phyloP scores from a whole-genome alignment of 2,113 vertebrate genomes.

The Atrichornis clamosus region DNA sequence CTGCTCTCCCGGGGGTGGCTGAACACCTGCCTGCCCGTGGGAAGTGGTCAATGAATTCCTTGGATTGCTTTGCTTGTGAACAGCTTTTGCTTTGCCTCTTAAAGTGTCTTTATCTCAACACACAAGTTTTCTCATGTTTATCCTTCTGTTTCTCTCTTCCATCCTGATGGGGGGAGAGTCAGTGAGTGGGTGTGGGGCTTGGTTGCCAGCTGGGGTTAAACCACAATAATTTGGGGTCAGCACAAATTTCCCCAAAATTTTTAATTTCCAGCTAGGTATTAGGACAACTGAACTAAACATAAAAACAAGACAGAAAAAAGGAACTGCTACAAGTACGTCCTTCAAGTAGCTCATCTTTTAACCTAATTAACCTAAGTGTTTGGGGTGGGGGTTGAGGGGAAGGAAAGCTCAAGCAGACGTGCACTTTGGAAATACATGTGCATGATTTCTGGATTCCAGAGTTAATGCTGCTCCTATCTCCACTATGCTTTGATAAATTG shows the following conservation, averaged over 20 bases:
- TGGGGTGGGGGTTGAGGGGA: accelerated
- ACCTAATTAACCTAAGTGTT: neutral
- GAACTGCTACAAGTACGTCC: neutral
- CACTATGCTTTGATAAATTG: neutral
- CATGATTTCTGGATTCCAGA: neutral
- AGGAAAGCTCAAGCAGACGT: neutral
- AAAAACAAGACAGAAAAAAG: neutral
- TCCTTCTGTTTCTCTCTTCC: neutral
- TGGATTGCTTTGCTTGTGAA: neutral
- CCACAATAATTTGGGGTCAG: neutral
- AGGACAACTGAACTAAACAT: neutral
- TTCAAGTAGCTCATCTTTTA: neutral
- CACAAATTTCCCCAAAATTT: neutral
- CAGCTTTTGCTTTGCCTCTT: neutral
- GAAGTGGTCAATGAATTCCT: neutral
- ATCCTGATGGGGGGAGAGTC: neutral
- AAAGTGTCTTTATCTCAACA: neutral
- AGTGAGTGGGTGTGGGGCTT: neutral
- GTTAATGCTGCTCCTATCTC: neutral
- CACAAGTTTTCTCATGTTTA: neutral
- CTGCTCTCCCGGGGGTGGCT: neutral
- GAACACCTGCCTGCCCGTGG: neutral
- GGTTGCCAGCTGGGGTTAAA: neutral
- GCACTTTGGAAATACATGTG: neutral
- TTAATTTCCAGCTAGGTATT: neutral